Evolutionary conservation across 2,113 vertebrate genomes (phyloP), one percentile per base, ranked within the genome.

Genomic region (Dicaeum eximium): DNA sequence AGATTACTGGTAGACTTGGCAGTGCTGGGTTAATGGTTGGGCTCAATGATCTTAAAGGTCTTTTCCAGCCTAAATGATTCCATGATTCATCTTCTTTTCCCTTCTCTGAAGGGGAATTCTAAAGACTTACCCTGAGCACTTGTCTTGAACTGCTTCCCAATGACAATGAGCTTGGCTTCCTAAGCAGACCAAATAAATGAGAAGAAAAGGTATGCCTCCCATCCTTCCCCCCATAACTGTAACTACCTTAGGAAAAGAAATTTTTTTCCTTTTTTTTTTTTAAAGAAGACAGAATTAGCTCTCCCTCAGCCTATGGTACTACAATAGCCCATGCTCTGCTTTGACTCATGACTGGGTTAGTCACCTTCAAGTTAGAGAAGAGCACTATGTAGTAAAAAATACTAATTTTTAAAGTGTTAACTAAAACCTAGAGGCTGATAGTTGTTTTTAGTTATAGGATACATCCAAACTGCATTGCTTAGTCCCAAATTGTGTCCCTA

Each of bases 71-170:
- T 61, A 33, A 67, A 48, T 9, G 6, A 58, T 67, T 60, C 38
- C 35, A 27, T 24, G 18, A 42, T 74, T 71, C 22, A 28, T 19
- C 31, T 37, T 84, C 47, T 75, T 51, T 81, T 69, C 15, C 11
- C 10, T 70, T 48, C 31, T 69, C 30, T 0, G 0, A 64, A 78
- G 7, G 3, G 12, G 10, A 2, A 8, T 53, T 16, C 17, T 65
- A 78, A 65, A 30, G 28, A 5, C 28, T 75, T 80, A 9, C 38
- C 80, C 37, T 51, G 30, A 44, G 30, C 1, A 0, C 37, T 94
- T 54, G 18, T 87, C 53, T 44, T 80, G 33, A 92, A 33, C 35
- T 57, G 17, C 24, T 79, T 30, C 25, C 28, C 37, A 25, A 2
- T 28, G 74, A 60, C 44, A 72, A 60, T 28, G 23, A 80, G 18